Evolutionary conservation across 2,113 vertebrate genomes (phyloP).

Genomic region (Tringa solitaria): DNA sequence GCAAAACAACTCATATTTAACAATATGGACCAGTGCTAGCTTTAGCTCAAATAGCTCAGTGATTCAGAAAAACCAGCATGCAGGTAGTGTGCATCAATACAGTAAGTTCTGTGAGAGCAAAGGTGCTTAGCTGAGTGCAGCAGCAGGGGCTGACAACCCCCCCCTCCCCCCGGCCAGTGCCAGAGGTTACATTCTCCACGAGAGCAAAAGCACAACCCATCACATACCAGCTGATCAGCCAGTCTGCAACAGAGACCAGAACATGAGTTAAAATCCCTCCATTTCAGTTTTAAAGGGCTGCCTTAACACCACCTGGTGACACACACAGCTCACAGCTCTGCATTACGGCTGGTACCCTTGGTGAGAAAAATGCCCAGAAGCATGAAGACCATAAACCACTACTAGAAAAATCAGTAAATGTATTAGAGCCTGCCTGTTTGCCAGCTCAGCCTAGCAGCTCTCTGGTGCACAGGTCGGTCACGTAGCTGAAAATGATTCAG

Average conservation of each 20-base stretch:
- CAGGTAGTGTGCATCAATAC: not conserved
- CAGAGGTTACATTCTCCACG: not conserved
- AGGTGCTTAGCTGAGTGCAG: not conserved
- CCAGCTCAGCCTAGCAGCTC: not conserved
- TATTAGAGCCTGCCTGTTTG: not conserved
- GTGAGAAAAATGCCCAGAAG: not conserved
- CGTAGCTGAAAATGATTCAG: not conserved
- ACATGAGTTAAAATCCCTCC: not conserved
- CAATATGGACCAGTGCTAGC: fast-evolving
- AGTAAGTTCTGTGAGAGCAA: not conserved
- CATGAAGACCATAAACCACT: not conserved
- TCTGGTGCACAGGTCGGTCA: not conserved
- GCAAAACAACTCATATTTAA: not conserved
- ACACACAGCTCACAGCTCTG: fast-evolving
- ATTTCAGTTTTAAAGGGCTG: not conserved
- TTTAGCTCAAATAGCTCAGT: not conserved
- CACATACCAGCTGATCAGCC: not conserved
- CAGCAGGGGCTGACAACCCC: not conserved
- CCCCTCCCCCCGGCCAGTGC: not conserved
- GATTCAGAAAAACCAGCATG: not conserved
- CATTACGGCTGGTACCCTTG: not conserved
- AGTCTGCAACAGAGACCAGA: not conserved
- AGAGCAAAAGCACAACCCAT: not conserved
- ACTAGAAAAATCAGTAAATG: not conserved
- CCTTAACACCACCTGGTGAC: not conserved